Percentiles rank a stretch among this genome's conserved stretches.
Evolutionary conservation across 2,797 vertebrate species (phyloP).

Genomic region (Xerus rutilus): DNA sequence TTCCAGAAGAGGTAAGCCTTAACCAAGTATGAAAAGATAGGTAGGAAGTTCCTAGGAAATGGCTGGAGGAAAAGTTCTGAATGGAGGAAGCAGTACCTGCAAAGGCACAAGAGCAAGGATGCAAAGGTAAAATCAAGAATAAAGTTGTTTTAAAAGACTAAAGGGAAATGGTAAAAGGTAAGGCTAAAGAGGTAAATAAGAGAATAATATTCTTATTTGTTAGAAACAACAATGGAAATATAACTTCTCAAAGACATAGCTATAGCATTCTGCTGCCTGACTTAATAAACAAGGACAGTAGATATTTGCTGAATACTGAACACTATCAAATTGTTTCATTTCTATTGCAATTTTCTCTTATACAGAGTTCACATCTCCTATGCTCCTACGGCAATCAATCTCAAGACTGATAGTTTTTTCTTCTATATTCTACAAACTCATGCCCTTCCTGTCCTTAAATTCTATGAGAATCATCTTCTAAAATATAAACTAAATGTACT

Average conservation of each 20-base stretch:
- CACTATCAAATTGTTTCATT: background rate
- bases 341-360: background rate
- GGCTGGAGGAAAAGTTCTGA: background rate
- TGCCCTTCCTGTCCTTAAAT: background rate
- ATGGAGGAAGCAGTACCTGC: background rate
- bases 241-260: background rate
- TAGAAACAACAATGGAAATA: background rate
- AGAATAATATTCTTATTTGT: background rate
- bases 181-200: background rate
- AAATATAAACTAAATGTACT: background rate
- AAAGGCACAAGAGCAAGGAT: background rate
- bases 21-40: background rate
- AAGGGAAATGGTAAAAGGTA: background rate
- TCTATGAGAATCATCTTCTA: background rate
- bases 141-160: background rate
- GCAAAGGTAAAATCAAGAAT: background rate
- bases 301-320: background rate
- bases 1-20: background rate
- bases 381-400: background rate
- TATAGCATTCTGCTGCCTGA: background rate
- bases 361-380: background rate
- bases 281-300: background rate
- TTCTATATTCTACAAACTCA: background rate
- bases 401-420: background rate
- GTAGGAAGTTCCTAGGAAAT: background rate